Evolutionary conservation across 2,113 vertebrate genomes (phyloP).

Genomic region (Pagrus major): DNA sequence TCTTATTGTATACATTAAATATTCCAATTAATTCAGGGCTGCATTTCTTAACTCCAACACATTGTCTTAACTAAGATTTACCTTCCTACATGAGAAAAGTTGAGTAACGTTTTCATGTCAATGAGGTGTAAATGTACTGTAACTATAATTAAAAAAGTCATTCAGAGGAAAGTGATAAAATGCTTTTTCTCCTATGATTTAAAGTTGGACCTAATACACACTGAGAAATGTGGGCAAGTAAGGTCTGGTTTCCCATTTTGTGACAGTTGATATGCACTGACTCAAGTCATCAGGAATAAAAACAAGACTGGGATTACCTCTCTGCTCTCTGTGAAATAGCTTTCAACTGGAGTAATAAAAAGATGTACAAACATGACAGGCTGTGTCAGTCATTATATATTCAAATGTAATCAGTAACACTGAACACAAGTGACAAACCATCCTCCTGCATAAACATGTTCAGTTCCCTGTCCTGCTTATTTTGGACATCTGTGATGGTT

Average conservation of each 20-base stretch:
- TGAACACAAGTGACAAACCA: too few relatives aligned
- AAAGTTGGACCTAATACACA: not conserved
- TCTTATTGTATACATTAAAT: conserved; percentile 1
- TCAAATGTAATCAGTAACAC: not conserved
- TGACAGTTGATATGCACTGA: not conserved
- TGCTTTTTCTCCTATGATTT: not conserved
- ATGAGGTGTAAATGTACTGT: not conserved
- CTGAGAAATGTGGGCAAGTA: too few relatives aligned
- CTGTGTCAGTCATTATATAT: not conserved
- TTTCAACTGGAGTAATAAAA: not conserved
- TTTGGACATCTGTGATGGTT: not conserved
- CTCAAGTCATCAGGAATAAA: not conserved
- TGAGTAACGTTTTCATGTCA: not conserved
- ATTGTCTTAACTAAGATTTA: not conserved
- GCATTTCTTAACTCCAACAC: not conserved
- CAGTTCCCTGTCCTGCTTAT: not conserved
- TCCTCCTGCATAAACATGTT: not conserved
- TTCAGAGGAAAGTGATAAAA: not conserved
- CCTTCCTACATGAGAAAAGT: rapidly evolving
- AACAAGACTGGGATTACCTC: not conserved
- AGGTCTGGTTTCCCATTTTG: not conserved
- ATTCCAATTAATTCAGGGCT: not conserved
- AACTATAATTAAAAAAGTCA: not conserved
- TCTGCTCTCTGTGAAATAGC: not conserved
- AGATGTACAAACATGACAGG: not conserved